These are phyloP conservation scores for Crotophaga sulcirostris DNA, from an alignment of 2,113 vertebrate species.

Conservation along the genomic window DNA sequence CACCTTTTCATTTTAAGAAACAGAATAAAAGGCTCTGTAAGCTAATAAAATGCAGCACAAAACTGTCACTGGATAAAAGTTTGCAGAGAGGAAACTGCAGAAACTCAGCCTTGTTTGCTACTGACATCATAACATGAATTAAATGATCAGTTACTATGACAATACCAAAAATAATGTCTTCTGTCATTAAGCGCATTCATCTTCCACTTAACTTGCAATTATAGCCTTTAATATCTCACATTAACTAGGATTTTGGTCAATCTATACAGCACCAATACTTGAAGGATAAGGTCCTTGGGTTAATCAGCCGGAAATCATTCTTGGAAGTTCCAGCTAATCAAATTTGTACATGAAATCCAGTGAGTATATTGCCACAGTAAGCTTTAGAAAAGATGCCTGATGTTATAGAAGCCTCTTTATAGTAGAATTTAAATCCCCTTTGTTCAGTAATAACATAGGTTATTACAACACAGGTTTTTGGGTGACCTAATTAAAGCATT, in stretches of 20 bases:
- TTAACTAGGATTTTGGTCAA: constrained; percentile 71
- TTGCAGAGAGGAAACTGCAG: constrained; percentile 8
- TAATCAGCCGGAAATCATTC: constrained; percentile 76
- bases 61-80: neutral
- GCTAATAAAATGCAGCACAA: neutral
- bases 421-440: constrained; percentile 62
- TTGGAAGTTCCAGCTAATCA: constrained; percentile 76
- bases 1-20: constrained; percentile 14
- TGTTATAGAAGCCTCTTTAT: constrained; percentile 49
- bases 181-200: constrained; percentile 59
- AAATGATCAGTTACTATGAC: constrained; percentile 47
- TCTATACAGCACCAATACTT: constrained; percentile 64
- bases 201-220: constrained; percentile 72
- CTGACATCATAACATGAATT: constrained; percentile 24
- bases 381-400: constrained; percentile 73
- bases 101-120: constrained; percentile 14
- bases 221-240: constrained; percentile 70
- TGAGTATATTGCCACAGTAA: constrained; percentile 63
- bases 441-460: constrained; percentile 59
- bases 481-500: constrained; percentile 69
- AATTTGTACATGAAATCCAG: constrained; percentile 69
- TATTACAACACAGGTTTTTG: constrained; percentile 70
- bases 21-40: neutral
- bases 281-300: constrained; percentile 70
- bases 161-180: constrained; percentile 59